Percentiles rank a stretch among this genome's conserved stretches.
These are phyloP conservation scores for Fregetta grallaria DNA, from an alignment of 2,113 vertebrate species.

Conservation along the genomic window DNA sequence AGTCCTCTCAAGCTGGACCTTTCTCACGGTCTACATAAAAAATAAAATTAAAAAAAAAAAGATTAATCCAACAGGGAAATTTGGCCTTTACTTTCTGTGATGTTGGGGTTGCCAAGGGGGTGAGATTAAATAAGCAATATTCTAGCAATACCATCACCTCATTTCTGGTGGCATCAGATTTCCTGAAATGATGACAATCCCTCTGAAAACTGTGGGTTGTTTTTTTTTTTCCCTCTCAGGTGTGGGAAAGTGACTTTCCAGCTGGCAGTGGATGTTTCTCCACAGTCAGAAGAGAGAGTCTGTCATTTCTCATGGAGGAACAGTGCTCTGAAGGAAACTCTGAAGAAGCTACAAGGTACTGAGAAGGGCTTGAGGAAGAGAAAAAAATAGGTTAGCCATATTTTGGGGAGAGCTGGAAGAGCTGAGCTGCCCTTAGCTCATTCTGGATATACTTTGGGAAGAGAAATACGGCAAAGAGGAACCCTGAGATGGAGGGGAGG, in stretches of 20 bases:
- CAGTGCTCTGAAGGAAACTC: neutral
- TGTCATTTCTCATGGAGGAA: neutral
- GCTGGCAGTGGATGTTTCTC: neutral
- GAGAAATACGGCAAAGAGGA: neutral
- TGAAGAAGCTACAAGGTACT: slow-evolving; percentile 30
- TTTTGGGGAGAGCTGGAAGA: neutral
- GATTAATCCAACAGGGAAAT: neutral
- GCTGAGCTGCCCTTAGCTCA: no score
- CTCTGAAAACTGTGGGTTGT: neutral
- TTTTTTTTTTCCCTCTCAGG: neutral
- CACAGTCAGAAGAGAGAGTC: neutral
- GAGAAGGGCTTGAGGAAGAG: neutral
- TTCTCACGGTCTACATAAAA: neutral
- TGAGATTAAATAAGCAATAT: neutral
- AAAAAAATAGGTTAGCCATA: fast-evolving
- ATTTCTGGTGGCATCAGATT: neutral
- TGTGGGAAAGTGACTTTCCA: slow-evolving; percentile 16
- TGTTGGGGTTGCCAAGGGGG: neutral
- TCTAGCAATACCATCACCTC: neutral
- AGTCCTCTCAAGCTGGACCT: neutral
- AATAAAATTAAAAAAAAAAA: neutral
- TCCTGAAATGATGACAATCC: neutral
- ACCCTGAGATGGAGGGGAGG: neutral
- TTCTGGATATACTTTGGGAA: fast-evolving
- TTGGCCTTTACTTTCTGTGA: neutral